These are phyloP conservation scores for Sylvilagus floridanus DNA, from an alignment of 2,797 vertebrate species.

Conservation along the genomic window DNA sequence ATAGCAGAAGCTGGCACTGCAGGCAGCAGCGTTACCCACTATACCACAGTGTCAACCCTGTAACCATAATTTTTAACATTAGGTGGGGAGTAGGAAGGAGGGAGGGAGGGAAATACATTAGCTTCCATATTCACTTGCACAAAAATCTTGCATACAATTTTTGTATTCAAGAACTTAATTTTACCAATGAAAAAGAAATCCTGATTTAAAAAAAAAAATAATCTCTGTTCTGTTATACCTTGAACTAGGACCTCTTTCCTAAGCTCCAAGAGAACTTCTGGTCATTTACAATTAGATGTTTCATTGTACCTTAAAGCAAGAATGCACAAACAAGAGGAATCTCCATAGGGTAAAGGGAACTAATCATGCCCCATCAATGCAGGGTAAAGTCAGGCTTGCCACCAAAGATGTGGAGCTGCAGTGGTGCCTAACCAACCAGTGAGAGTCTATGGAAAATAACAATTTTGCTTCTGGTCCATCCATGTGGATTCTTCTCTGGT, in stretches of 20 bases:
- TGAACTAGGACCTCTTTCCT: neutral
- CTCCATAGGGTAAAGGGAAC: neutral
- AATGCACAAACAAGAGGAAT: neutral
- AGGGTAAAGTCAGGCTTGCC: neutral
- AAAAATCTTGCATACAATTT: neutral
- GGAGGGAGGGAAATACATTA: neutral
- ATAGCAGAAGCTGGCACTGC: too few species aligned
- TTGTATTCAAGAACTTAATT: neutral
- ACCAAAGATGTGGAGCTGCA: neutral
- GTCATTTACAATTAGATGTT: neutral
- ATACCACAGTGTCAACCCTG: too few species aligned
- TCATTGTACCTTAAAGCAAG: neutral
- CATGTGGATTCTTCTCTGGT: too few species aligned
- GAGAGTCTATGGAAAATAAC: neutral
- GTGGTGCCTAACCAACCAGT: neutral
- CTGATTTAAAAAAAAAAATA: neutral
- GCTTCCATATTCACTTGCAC: neutral
- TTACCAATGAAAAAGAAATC: neutral
- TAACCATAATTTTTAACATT: neutral
- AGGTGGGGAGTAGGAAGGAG: accelerated
- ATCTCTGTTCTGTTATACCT: neutral
- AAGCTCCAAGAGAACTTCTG: neutral
- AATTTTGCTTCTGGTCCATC: too few species aligned
- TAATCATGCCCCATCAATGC: neutral
- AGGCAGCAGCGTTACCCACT: too few species aligned